These are phyloP conservation scores for Chloromyia formosa DNA, from an alignment of 2,888 invertebrate species.

Conservation along the genomic window DNA sequence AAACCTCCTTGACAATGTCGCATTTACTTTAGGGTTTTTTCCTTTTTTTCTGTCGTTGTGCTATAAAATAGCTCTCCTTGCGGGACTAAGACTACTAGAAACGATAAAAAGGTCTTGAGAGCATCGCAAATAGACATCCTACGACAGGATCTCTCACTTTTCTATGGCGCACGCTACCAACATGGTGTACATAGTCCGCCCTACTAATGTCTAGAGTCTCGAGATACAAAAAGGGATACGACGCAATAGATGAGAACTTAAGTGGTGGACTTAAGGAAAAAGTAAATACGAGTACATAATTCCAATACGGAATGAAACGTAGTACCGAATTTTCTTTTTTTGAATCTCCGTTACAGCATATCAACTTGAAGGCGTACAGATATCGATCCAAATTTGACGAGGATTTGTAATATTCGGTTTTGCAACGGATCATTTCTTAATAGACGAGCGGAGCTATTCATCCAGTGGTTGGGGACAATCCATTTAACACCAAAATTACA, in stretches of 20 bases:
- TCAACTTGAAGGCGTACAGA: background rate
- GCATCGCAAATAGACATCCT: conserved; percentile 29
- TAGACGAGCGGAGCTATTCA: background rate
- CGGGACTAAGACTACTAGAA: conserved; percentile 12
- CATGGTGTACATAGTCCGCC: background rate
- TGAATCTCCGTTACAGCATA: too few species aligned
- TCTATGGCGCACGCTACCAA: background rate
- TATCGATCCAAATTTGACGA: background rate
- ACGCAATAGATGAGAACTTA: background rate
- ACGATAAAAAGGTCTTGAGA: conserved; percentile 32
- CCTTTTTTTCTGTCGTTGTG: background rate
- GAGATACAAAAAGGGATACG: background rate
- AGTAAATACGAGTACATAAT: conserved; percentile 12
- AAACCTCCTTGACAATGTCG: conserved; percentile 30
- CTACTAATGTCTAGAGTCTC: background rate
- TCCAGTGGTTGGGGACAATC: background rate
- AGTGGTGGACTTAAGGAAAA: conserved; percentile 9
- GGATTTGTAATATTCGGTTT: background rate
- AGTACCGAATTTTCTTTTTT: too few species aligned
- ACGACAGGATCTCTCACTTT: conserved; percentile 8
- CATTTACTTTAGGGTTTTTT: conserved; percentile 25
- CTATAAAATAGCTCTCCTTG: conserved; percentile 10
- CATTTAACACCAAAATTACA: background rate
- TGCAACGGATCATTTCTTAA: background rate
- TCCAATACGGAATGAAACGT: background rate